A percentile compares a stretch with the other conserved stretches of the same genome.
phyloP scores from a whole-genome alignment of 2,888 invertebrate species.

The Cataglyphis altisquamis region DNA sequence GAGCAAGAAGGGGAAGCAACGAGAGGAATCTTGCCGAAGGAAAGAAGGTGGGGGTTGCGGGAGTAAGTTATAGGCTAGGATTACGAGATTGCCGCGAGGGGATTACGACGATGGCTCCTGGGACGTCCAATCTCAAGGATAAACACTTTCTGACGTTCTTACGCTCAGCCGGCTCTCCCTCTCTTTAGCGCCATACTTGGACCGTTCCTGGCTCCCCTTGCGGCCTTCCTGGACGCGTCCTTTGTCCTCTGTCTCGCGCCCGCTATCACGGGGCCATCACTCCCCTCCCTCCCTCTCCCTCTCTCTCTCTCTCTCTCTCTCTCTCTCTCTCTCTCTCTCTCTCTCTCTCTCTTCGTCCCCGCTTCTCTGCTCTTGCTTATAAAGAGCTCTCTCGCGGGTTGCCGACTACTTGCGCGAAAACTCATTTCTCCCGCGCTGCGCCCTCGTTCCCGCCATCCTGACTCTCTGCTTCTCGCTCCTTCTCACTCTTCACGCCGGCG shows the following conservation, averaged over 20 bases:
- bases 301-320: background rate
- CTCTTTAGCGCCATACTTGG: conserved; percentile 62
- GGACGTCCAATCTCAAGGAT: conserved; percentile 86
- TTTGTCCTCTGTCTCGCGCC: conserved; percentile 50
- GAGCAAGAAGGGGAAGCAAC: background rate
- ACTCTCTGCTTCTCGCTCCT: conserved; percentile 19
- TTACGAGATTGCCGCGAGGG: conserved; percentile 86
- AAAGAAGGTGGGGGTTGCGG: conserved; percentile 53
- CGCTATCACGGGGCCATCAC: conserved; percentile 34
- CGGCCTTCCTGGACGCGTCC: conserved; percentile 37
- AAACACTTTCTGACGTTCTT: conserved; percentile 85
- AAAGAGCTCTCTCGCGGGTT: conserved; percentile 58
- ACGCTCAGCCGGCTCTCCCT: conserved; percentile 61
- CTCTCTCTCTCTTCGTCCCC: background rate
- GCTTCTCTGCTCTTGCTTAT: conserved; percentile 41
- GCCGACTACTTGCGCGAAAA: conserved; percentile 74
- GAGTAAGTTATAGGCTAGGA: conserved; percentile 84
- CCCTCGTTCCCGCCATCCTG: conserved; percentile 7
- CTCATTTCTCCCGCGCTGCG: conserved; percentile 76
- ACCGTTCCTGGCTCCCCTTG: conserved; percentile 50
- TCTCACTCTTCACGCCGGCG: conserved; percentile 13
- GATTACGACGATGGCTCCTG: conserved; percentile 85
- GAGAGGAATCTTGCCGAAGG: conserved; percentile 28
- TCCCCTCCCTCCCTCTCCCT: background rate
- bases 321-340: background rate